phyloP scores from a whole-genome alignment of 2,888 invertebrate genomes.

The Hemistola chrysoprasaria region DNA sequence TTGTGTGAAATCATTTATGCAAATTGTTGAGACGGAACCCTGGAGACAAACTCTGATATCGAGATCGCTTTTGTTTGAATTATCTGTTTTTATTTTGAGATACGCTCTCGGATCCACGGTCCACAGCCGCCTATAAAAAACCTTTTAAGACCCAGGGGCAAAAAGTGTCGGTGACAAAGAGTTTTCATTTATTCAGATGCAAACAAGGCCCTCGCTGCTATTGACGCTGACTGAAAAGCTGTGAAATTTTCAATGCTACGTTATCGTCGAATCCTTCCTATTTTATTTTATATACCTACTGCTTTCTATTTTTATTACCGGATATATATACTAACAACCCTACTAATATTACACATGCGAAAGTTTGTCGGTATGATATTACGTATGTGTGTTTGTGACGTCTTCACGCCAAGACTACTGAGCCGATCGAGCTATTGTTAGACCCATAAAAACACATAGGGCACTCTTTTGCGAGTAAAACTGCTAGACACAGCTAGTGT shows the following conservation, averaged over 20 bases:
- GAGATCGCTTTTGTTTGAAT: slow-evolving; percentile 31
- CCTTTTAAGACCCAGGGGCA: slow-evolving; percentile 18
- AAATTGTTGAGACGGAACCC: slow-evolving; percentile 27
- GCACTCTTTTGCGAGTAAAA: too few relatives aligned
- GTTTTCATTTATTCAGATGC: slow-evolving; percentile 43
- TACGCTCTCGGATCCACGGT: slow-evolving; percentile 8
- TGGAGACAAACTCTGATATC: slow-evolving; percentile 14
- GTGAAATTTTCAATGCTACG: slow-evolving; percentile 16
- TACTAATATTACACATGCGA: too few relatives aligned
- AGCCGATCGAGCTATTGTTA: too few relatives aligned
- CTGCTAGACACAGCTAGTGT: too few relatives aligned
- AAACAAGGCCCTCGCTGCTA: slow-evolving; percentile 33
- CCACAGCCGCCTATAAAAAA: slow-evolving; percentile 24
- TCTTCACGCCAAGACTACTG: too few relatives aligned
- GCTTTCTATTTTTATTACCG: too few relatives aligned
- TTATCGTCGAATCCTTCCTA: slow-evolving; percentile 5
- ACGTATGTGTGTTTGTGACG: too few relatives aligned
- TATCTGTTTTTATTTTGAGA: slow-evolving; percentile 34
- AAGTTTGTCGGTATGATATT: too few relatives aligned
- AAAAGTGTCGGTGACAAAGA: slow-evolving; percentile 34
- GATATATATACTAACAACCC: too few relatives aligned
- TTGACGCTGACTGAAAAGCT: slow-evolving; percentile 29
- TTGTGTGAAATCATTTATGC: slow-evolving; percentile 32
- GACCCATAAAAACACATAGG: too few relatives aligned
- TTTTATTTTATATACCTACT: too few relatives aligned